A percentile compares a stretch with the other conserved stretches of the same genome.
phyloP scores from a whole-genome alignment of 2,888 invertebrate genomes.

The Conomelus anceps region DNA sequence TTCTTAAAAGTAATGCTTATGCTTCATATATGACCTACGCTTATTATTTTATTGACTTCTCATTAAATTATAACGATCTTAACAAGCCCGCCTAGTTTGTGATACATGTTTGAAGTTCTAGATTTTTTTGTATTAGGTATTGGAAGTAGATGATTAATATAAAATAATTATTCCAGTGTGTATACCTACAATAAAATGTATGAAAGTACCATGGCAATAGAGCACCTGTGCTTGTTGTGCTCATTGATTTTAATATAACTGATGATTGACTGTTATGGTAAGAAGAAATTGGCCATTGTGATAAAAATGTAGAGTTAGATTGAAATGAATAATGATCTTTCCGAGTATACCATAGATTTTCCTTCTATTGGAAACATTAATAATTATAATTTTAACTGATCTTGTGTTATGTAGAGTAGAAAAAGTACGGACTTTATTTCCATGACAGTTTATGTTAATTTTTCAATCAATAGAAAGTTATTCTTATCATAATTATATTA shows the following conservation, averaged over 20 bases:
- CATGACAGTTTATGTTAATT: neutral
- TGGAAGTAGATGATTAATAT: neutral
- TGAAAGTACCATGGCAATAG: neutral
- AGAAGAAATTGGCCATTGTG: neutral
- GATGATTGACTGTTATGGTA: no score
- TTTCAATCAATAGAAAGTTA: neutral
- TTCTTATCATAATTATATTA: neutral
- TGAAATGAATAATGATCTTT: neutral
- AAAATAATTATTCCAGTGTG: neutral
- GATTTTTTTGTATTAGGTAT: neutral
- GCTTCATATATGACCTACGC: neutral
- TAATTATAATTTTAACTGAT: neutral
- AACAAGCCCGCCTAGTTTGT: neutral
- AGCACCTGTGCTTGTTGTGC: neutral
- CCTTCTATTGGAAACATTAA: neutral
- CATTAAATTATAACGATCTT: neutral
- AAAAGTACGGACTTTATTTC: neutral
- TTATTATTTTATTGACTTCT: neutral
- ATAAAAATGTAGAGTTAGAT: neutral
- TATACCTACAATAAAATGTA: neutral
- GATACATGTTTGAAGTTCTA: neutral
- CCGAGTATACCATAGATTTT: neutral
- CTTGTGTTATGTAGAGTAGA: neutral
- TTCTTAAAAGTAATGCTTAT: neutral
- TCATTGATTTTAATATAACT: neutral